Base-by-base conservation (phyloP, 2,888 invertebrate species). In the Sinohyriopsis cumingii region DNA sequence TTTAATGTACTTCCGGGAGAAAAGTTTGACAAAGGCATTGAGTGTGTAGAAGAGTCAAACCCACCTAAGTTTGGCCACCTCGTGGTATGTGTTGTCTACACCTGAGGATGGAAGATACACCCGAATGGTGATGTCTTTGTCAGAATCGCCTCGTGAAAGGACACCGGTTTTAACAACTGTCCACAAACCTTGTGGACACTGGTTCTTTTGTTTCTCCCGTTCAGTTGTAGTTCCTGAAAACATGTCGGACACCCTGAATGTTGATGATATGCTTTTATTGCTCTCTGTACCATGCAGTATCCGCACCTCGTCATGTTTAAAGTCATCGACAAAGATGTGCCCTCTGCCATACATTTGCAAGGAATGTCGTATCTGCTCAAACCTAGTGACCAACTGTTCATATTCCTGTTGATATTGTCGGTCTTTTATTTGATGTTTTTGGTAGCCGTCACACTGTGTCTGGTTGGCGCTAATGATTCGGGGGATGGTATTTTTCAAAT, bases 11-110 rank as follows among this genome's bases (percentile, higher is more conserved):
- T 45, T 45, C 15, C 45, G 9, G 15, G 2, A 2, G 15, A 12
- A 45, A 45, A 45, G 45, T 45, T 45, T 15, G 12, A 45, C 45
- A 45, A 45, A 45, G 12, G 45, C 15, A 15, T 45, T 12, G 45
- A 15, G 45, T 45, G 15, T 45, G 15, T 3, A 45, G 45, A 45
- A 45, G 12, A 12, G 15, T 45, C 15, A 45, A 15, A 45, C 45
- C 45, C 9, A 86, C 86, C 84, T 80, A 18, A 86, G 75, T 68
- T 81, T 81, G 6, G 83, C 81, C 9, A 82, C 82, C 66, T 86
- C 86, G 61, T 76, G 72, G 55, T 79, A 80, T 12, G 83, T 76
- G n/a, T 77, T 72, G 22, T 72, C 71, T 5, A 83, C 73, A 1
- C 78, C 72, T 28, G 83, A 76, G 18, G 73, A 72, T 24, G 71